These are phyloP conservation scores for Lasius fuliginosus DNA, from an alignment of 2,888 invertebrate species.

Conservation along the genomic window DNA sequence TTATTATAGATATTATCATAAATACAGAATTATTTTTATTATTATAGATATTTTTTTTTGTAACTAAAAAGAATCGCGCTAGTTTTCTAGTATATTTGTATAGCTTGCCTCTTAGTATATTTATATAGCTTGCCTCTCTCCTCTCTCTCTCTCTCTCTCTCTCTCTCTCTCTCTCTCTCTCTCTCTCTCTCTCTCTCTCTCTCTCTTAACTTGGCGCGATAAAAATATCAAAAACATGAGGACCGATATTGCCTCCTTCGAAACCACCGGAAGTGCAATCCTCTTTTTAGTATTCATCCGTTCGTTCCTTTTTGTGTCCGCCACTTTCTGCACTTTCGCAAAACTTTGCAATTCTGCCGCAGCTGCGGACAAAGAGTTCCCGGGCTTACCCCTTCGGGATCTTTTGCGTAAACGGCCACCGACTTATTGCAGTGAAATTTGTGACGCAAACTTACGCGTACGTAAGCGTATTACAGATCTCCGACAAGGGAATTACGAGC, in stretches of 20 bases:
- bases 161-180: too few relatives aligned
- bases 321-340: constrained; percentile 23
- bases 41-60: not conserved
- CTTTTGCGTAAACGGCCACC: constrained; percentile 31
- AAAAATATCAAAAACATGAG: constrained; percentile 32
- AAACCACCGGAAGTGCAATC: constrained; percentile 1
- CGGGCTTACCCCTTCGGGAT: not conserved
- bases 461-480: constrained; percentile 49
- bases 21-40: not conserved
- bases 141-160: too few relatives aligned
- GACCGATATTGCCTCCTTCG: not conserved
- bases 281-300: constrained; percentile 20
- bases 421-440: constrained; percentile 35
- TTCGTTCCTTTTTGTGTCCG: constrained; percentile 19
- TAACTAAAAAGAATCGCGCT: not conserved
- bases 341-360: constrained; percentile 37
- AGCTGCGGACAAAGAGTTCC: constrained; percentile 38
- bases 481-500: constrained; percentile 48
- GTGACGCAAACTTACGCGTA: constrained; percentile 39
- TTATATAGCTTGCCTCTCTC: not conserved
- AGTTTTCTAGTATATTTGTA: not conserved
- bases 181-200: too few relatives aligned
- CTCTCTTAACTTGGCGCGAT: not conserved
- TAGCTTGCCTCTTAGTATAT: not conserved
- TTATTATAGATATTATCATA: not conserved